phyloP scores from a whole-genome alignment of 2,113 vertebrate genomes.

The Sinocyclocheilus anophthalmus region DNA sequence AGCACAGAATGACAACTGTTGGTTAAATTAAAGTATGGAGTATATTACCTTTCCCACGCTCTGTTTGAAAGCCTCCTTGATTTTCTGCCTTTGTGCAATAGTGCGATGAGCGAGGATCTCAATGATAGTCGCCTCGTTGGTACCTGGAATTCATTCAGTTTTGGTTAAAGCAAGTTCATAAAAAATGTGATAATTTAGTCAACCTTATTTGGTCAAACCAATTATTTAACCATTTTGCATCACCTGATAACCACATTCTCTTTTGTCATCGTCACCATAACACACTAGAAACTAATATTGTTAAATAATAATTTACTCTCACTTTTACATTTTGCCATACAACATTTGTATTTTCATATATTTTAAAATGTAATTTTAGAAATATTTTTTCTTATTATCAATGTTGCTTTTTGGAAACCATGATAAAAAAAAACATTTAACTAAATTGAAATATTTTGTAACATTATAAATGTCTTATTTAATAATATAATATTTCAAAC shows the following conservation, averaged over 20 bases:
- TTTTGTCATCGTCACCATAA: not conserved
- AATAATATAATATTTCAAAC: too few relatives aligned
- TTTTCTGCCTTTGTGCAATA: constrained; percentile 87
- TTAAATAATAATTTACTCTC: too few relatives aligned
- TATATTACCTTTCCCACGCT: constrained; percentile 85
- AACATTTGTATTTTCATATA: too few relatives aligned
- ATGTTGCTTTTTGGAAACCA: too few relatives aligned
- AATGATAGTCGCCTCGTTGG: constrained; percentile 84
- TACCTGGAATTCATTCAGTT: constrained; percentile 75
- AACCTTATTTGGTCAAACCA: not conserved
- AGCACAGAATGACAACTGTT: not conserved
- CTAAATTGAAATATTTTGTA: too few relatives aligned
- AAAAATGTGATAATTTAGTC: not conserved
- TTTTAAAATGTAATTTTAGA: too few relatives aligned
- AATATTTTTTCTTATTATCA: too few relatives aligned
- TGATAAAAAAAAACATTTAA: too few relatives aligned
- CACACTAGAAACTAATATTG: too few relatives aligned
- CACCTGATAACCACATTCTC: too few relatives aligned
- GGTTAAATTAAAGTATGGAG: not conserved
- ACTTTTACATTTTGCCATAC: too few relatives aligned
- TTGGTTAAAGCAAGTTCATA: not conserved
- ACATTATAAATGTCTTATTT: too few relatives aligned
- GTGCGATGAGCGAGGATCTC: constrained; percentile 78
- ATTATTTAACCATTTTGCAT: not conserved
- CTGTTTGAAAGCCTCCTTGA: constrained; percentile 85